Conservation (phyloP, 1,140 invertebrate species). For the Chrysomallon squamiferum region DNA sequence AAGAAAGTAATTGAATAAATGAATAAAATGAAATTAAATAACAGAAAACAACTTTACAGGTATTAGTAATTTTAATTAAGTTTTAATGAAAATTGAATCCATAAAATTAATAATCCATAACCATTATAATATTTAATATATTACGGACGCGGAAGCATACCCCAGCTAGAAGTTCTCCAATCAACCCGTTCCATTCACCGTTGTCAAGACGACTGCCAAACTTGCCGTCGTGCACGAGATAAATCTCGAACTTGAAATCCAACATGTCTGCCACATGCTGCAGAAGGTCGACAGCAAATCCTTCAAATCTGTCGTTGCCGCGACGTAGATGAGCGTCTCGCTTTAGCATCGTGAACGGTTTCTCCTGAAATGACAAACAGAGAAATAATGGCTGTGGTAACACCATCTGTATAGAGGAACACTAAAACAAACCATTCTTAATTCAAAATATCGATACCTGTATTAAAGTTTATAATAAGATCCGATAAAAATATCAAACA, state of each 20-base stretch:
- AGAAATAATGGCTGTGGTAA: background rate
- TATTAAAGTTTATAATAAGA: no score
- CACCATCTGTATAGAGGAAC: background rate
- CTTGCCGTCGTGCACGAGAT: slow-evolving; percentile 56
- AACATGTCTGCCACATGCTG: slow-evolving; percentile 65
- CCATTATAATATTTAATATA: no score
- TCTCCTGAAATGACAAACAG: slow-evolving; percentile 37
- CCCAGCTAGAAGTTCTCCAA: slow-evolving; percentile 91
- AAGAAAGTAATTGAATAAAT: no score
- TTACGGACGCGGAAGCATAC: no score
- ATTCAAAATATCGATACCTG: no score
- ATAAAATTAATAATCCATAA: no score
- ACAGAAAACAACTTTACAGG: no score
- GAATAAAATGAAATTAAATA: no score
- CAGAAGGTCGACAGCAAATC: slow-evolving; percentile 93
- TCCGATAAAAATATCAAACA: no score
- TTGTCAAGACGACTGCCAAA: slow-evolving; percentile 60
- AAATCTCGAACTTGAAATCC: slow-evolving; percentile 73
- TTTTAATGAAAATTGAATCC: no score
- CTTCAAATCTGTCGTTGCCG: slow-evolving; percentile 63
- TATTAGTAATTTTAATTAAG: no score
- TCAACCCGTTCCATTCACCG: slow-evolving; percentile 96
- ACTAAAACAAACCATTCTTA: background rate
- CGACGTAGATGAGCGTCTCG: slow-evolving; percentile 33
- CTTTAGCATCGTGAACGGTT: slow-evolving; percentile 54